Base-by-base conservation (phyloP, 1,140 invertebrate genomes). In the Xylocopa sonorina region DNA sequence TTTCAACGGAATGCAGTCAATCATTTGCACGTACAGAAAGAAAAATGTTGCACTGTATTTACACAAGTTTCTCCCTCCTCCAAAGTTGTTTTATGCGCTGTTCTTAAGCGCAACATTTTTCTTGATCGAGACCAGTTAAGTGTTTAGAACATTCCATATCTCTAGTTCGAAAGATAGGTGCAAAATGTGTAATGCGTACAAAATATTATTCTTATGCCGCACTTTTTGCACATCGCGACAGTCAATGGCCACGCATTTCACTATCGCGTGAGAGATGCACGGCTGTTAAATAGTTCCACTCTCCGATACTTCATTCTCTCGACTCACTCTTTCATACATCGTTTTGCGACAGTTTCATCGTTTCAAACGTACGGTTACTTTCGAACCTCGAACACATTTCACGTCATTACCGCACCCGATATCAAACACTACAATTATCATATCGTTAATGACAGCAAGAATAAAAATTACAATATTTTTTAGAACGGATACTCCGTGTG, bases 151-250 rank as follows among this genome's bases (percentile, higher is more conserved):
- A 18, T 29, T 38, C 3, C 3, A 10, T 34, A 34, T 14, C 7
- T 46, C 24, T 55, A 14, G 3, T 18, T 32, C 29, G 24, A 29
- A 53, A n/a, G 21, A 43, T 16, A 1, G 46, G 60, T 74, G 69
- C 78, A 62, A 80, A 50, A 63, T 51, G 64, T 80, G 78, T 72
- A 63, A 50, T 78, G 88, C 88, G 87, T 89, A 87, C 43, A 86
- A 62, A 81, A 73, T 58, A 34, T 66, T 79, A 64, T 81, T 89
- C 83, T 89, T 84, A 87, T 80, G 87, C 80, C 51, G 78, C 73
- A 77, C 82, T 51, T 74, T 74, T 64, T 84, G 78, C 82, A 80
- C 80, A 62, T 41, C 12, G 16, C 48, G 32, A 38, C 34, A n/a
- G 60, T 43, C 57, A 29, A 48, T 66, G n/a, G 24, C n/a, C 16